Evolutionary conservation across 2,888 invertebrate species (phyloP).

Genomic region (Cinara cedri): DNA sequence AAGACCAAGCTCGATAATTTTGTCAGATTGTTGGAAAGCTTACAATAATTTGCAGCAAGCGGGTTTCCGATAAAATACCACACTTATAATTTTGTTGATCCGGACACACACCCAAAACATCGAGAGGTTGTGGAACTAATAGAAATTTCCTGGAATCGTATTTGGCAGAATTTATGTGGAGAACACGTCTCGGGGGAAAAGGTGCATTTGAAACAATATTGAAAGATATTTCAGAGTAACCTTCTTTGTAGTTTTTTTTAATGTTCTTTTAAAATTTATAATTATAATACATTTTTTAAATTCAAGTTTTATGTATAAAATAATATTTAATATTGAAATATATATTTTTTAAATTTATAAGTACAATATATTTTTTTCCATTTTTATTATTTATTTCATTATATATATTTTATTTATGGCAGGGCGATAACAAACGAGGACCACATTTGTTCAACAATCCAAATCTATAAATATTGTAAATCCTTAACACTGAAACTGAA

Average conservation of each 20-base stretch:
- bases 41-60: background rate
- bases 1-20: conserved; percentile 6
- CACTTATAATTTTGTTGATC: background rate
- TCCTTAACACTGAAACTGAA: too few species aligned
- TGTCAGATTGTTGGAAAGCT: conserved; percentile 13
- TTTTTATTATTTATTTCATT: background rate
- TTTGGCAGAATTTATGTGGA: conserved; percentile 10
- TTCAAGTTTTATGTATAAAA: background rate
- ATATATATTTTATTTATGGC: background rate
- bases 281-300: background rate
- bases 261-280: background rate
- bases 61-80: background rate
- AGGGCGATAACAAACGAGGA: conserved; percentile 7
- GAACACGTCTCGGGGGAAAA: background rate
- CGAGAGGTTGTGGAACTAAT: background rate
- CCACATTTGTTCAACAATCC: background rate
- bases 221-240: background rate
- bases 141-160: conserved; percentile 23
- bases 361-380: background rate
- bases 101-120: background rate
- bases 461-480: too few species aligned
- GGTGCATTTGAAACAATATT: conserved; percentile 6
- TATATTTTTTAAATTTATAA: background rate
- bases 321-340: background rate
- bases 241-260: background rate